Percentiles rank a stretch among this genome's conserved stretches.
phyloP scores from a whole-genome alignment of 1,140 invertebrate genomes.

The Euschistus heros region DNA sequence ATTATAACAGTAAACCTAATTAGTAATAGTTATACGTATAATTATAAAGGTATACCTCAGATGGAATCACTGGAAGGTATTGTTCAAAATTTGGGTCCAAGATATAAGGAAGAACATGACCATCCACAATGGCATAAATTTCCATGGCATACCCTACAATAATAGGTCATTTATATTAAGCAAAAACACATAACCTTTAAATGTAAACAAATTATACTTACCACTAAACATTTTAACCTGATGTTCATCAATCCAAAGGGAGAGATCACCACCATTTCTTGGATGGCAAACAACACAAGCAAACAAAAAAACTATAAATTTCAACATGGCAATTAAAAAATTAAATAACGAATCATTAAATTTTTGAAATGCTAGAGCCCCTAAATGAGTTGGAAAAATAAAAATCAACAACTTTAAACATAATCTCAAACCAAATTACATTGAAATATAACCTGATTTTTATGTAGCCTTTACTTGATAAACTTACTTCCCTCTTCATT shows the following conservation, averaged over 20 bases:
- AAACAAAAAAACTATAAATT: constrained; percentile 13
- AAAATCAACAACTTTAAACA: too few species aligned
- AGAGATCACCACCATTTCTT: constrained; percentile 47
- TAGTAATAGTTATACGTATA: too few species aligned
- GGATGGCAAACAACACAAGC: constrained; percentile 6
- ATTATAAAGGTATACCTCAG: constrained; percentile 49
- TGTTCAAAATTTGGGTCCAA: constrained; percentile 80
- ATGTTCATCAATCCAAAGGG: constrained; percentile 77
- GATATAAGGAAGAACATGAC: constrained; percentile 70
- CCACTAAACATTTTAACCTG: constrained; percentile 83
- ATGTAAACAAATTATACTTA: constrained; percentile 37
- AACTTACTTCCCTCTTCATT: too few species aligned
- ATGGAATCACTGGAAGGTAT: constrained; percentile 77
- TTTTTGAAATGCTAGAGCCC: not conserved
- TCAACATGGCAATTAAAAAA: not conserved
- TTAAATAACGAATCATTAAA: not conserved
- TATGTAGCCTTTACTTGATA: too few species aligned
- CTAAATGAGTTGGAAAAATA: too few species aligned
- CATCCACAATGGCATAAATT: constrained; percentile 78
- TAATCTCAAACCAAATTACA: too few species aligned
- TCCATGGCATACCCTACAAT: constrained; percentile 68
- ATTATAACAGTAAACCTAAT: too few species aligned
- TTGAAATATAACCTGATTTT: too few species aligned
- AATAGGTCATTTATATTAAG: constrained; percentile 24
- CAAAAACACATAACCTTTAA: not conserved